Base-by-base conservation (phyloP, 2,888 invertebrate species). In the Sinohyriopsis cumingii region DNA sequence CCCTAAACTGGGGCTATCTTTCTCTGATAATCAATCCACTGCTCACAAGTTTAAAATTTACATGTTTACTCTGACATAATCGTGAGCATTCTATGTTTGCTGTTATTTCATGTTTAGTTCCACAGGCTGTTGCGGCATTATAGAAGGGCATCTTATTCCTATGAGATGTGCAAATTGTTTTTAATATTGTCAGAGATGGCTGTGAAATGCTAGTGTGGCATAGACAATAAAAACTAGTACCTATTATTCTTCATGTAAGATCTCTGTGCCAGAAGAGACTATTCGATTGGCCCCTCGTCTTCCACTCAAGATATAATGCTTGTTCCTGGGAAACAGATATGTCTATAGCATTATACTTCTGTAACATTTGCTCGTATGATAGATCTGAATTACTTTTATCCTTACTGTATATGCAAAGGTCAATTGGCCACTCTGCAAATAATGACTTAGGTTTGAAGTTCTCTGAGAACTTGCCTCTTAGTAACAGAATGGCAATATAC, bases 1-100 rank as follows among this genome's bases (percentile, higher is more conserved):
- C 75, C 18, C 73, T 70, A 67, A 73, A 70, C 45, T 65, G 24
- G 18, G 68, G 68, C n/a, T 68, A 71, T 3, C 55, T 28, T 55
- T 33, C 20, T 25, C 63, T 65, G 15, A 74, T 54, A 33, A 66
- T 19, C 1, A 74, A 56, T 19, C 71, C 74, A 56, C 54, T 55
- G n/a, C 59, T 63, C 19, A 19, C 33, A 54, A 56, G 25, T 2
- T 33, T 19, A 24, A 71, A 68, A 55, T 74, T 59, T 12, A 45
- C n/a, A 53, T 73, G 71, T 5, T 56, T 25, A 5, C 18, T 9
- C 19, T 53, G 2, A 63, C 64, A 2, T 9, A 19, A 60, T 20
- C 33, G 55, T n/a, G 28, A 53, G 33, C 69, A 69, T 24, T 25
- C 53, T 12, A 61, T 60, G 28, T 59, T 66, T 12, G 73, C 67